phyloP scores from a whole-genome alignment of 2,113 vertebrate genomes.

The Rynchops niger region DNA sequence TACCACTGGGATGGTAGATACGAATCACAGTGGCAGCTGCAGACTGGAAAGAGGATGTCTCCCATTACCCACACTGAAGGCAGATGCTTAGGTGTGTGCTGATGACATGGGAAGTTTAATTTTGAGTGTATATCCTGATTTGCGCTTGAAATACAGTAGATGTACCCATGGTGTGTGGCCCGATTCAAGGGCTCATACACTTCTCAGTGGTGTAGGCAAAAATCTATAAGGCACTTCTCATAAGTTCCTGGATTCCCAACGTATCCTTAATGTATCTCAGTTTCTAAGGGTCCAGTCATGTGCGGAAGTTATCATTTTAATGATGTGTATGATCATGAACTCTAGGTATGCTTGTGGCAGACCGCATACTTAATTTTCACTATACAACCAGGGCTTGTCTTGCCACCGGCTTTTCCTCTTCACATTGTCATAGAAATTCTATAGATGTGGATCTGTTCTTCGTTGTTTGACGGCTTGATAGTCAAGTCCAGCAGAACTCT shows the following conservation, averaged over 20 bases:
- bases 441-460: background rate
- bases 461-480: background rate
- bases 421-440: background rate
- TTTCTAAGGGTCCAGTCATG: background rate
- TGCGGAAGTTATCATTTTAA: background rate
- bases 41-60: background rate
- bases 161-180: fast-evolving
- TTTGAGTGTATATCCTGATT: background rate
- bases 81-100: background rate
- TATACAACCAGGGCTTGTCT: background rate
- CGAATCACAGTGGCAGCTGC: background rate
- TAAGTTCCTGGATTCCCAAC: background rate
- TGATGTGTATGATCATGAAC: background rate
- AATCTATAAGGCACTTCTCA: background rate
- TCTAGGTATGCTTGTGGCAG: background rate
- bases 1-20: background rate
- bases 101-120: background rate
- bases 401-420: background rate
- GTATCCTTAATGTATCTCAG: background rate
- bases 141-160: background rate
- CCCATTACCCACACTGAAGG: background rate
- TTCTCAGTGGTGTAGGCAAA: background rate
- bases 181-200: background rate
- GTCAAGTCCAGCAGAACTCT: background rate
- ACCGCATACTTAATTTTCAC: background rate